phyloP scores from a whole-genome alignment of 2,888 invertebrate species.

The Galerucella calmariensis region DNA sequence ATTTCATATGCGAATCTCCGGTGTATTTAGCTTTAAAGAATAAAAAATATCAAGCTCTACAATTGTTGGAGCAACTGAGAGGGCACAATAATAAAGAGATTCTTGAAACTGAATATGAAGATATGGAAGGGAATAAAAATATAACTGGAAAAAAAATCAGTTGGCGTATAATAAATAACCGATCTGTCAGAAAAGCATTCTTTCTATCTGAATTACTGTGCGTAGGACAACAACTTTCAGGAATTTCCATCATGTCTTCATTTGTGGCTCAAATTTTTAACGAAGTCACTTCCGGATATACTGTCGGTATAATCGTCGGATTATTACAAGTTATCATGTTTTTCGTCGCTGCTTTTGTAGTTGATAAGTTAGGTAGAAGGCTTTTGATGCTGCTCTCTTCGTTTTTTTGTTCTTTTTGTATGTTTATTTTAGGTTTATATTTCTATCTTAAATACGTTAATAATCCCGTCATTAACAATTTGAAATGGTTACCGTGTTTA shows the following conservation, averaged over 20 bases:
- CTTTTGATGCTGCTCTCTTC: slow-evolving; percentile 76
- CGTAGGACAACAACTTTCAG: slow-evolving; percentile 75
- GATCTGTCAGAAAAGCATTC: neutral
- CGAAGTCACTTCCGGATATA: slow-evolving; percentile 72
- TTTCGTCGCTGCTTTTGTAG: slow-evolving; percentile 77
- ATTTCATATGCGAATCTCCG: slow-evolving; percentile 1
- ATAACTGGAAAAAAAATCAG: neutral
- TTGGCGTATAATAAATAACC: neutral
- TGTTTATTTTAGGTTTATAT: slow-evolving; percentile 69
- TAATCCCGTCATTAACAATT: slow-evolving; percentile 50
- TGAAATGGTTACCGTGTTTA: slow-evolving; percentile 76
- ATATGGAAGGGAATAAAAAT: neutral
- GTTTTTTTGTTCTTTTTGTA: slow-evolving; percentile 71
- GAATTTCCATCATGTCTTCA: slow-evolving; percentile 82
- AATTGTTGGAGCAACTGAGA: neutral
- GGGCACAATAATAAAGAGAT: neutral
- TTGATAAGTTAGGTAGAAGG: slow-evolving; percentile 79
- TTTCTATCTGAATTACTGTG: slow-evolving; percentile 2
- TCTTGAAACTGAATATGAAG: slow-evolving; percentile 7
- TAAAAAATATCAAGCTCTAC: slow-evolving; percentile 4
- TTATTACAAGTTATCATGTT: slow-evolving; percentile 76
- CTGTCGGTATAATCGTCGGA: slow-evolving; percentile 80
- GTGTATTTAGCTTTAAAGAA: neutral
- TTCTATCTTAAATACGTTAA: slow-evolving; percentile 69
- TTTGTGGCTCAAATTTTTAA: slow-evolving; percentile 77